Conservation (phyloP, 2,797 vertebrate genomes). For the Silurus lanzhouensis region DNA sequence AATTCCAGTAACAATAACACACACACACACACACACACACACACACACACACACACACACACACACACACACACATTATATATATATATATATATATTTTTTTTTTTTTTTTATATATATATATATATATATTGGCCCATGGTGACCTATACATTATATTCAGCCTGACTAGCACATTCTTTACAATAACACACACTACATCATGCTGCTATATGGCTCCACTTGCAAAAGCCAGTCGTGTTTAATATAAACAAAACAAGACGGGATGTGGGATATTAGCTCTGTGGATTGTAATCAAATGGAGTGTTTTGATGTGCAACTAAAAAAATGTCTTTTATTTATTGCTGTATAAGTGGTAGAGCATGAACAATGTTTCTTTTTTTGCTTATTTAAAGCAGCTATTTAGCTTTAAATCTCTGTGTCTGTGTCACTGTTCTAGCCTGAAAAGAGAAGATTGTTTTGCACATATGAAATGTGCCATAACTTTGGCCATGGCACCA, state of each 20-base stretch:
- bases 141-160: constrained; percentile 51
- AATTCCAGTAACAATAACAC: not conserved
- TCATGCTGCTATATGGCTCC: constrained; percentile 30
- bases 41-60: too few species aligned
- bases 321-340: constrained; percentile 34
- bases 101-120: too few species aligned
- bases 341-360: not conserved
- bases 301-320: constrained; percentile 16
- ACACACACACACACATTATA: not conserved
- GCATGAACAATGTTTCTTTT: constrained; percentile 3
- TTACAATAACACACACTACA: constrained; percentile 41
- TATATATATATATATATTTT: too few species aligned
- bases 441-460: constrained; percentile 21
- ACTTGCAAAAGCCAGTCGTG: constrained; percentile 24
- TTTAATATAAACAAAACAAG: constrained; percentile 24
- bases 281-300: not conserved
- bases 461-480: constrained; percentile 18
- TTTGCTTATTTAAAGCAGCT: not conserved
- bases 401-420: not conserved
- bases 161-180: constrained; percentile 32
- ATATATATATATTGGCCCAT: constrained; percentile 7
- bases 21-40: too few species aligned
- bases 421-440: not conserved
- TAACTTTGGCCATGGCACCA: not conserved
- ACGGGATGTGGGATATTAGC: constrained; percentile 4